Evolutionary conservation across 2,888 invertebrate species (phyloP).

Genomic region (Chrysodeixis includens): DNA sequence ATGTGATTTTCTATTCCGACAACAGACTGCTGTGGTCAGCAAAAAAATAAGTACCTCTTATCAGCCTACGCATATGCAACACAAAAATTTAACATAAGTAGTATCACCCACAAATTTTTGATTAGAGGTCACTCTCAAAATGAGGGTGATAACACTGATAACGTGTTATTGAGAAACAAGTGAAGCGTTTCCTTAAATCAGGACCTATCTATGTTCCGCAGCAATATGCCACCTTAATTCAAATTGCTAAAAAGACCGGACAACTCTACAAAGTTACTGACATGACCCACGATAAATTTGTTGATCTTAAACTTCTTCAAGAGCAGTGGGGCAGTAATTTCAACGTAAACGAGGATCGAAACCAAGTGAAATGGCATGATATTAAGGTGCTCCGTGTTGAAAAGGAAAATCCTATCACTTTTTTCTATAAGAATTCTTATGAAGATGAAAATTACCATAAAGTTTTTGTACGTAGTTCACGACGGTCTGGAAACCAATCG

Average conservation of each 20-base stretch:
- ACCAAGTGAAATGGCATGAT: slow-evolving; percentile 26
- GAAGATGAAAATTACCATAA: slow-evolving; percentile 20
- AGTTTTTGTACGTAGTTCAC: slow-evolving; percentile 12
- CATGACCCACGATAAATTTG: slow-evolving; percentile 34
- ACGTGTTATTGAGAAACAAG: slow-evolving; percentile 32
- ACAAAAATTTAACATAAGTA: slow-evolving; percentile 12
- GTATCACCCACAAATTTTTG: slow-evolving; percentile 35
- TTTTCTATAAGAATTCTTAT: slow-evolving; percentile 33
- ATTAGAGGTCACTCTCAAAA: slow-evolving; percentile 35
- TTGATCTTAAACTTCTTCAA: slow-evolving; percentile 40
- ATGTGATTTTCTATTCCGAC: slow-evolving; percentile 35
- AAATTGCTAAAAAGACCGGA: slow-evolving; percentile 49
- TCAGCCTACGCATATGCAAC: slow-evolving; percentile 15
- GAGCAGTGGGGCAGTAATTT: slow-evolving; percentile 47
- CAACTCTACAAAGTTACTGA: slow-evolving; percentile 41
- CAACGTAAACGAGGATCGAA: slow-evolving; percentile 29
- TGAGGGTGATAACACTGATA: slow-evolving; percentile 33
- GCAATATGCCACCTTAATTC: slow-evolving; percentile 46
- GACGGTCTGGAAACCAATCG: slow-evolving; percentile 20
- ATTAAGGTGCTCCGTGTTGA: slow-evolving; percentile 25
- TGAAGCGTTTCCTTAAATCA: slow-evolving; percentile 24
- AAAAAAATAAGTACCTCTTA: slow-evolving; percentile 16
- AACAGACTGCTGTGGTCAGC: slow-evolving; percentile 33
- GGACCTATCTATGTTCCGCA: slow-evolving; percentile 36
- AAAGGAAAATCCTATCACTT: slow-evolving; percentile 16